A percentile compares a stretch with the other conserved stretches of the same genome.
Conservation (phyloP, 2,113 vertebrate species). For the Dinomys branickii region DNA sequence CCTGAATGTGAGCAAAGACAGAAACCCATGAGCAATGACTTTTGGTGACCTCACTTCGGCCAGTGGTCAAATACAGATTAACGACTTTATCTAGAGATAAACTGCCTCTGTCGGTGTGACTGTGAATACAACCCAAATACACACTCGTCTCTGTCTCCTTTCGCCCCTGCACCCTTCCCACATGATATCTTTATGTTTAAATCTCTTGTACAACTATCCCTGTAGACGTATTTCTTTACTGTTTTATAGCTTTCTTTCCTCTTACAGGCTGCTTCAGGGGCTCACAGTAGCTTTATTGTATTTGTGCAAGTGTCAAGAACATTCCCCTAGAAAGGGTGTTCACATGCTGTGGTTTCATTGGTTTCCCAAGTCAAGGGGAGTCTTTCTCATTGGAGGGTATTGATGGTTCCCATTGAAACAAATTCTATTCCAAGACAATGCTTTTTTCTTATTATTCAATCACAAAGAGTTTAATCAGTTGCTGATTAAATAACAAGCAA, state of each 20-base stretch:
- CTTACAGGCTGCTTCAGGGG: neutral
- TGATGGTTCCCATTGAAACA: neutral
- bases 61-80: neutral
- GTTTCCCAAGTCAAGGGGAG: neutral
- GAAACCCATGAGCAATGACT: neutral
- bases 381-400: neutral
- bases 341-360: neutral
- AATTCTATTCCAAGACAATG: neutral
- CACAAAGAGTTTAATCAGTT: slow-evolving; percentile 4
- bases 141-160: neutral
- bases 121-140: neutral
- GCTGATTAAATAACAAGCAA: neutral
- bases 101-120: neutral
- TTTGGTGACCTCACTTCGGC: neutral
- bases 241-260: neutral
- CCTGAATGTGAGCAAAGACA: neutral
- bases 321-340: neutral
- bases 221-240: neutral
- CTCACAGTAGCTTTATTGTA: neutral
- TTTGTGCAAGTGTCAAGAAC: neutral
- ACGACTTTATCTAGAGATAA: neutral
- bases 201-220: neutral
- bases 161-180: rapidly evolving
- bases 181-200: neutral
- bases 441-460: slow-evolving; percentile 46